Evolutionary conservation across 2,888 invertebrate genomes (phyloP).

Genomic region (Tupiocoris notatus): DNA sequence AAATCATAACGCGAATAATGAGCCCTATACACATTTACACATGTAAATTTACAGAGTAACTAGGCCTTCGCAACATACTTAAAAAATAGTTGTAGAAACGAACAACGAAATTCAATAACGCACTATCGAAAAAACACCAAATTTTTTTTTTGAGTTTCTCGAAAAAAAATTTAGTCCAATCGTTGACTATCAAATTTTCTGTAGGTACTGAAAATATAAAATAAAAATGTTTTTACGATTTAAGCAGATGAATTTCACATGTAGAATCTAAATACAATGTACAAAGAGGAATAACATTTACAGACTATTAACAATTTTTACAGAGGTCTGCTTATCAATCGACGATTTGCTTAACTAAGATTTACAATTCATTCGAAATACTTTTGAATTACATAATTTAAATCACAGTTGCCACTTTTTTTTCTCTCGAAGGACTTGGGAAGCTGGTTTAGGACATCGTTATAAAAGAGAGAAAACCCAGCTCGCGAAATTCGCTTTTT

Average conservation of each 20-base stretch:
- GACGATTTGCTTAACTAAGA: slow-evolving; percentile 32
- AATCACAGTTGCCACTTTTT: slow-evolving; percentile 41
- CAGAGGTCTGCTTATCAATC: slow-evolving; percentile 11
- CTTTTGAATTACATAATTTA: slow-evolving; percentile 33
- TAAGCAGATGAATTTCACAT: slow-evolving; percentile 21
- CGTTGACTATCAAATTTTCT: slow-evolving; percentile 19
- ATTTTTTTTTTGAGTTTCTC: too few species aligned
- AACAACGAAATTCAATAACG: neutral
- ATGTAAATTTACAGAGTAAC: slow-evolving; percentile 25
- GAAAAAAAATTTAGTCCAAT: too few species aligned
- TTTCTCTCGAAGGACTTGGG: slow-evolving; percentile 20
- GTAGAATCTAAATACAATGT: slow-evolving; percentile 42
- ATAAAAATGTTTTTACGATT: slow-evolving; percentile 3
- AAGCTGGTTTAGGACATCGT: slow-evolving; percentile 36
- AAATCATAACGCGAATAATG: slow-evolving; percentile 23
- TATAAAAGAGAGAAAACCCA: slow-evolving; percentile 30
- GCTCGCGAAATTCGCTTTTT: slow-evolving; percentile 1
- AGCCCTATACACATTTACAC: slow-evolving; percentile 31
- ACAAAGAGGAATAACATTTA: slow-evolving; percentile 44
- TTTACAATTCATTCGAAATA: slow-evolving; percentile 37
- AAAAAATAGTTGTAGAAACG: slow-evolving; percentile 37
- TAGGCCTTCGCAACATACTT: slow-evolving; percentile 32
- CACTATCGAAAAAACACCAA: too few species aligned
- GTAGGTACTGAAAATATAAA: neutral
- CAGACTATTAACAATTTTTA: slow-evolving; percentile 46